Evolutionary conservation across 2,888 invertebrate species (phyloP), one percentile per base, ranked within the genome.

Genomic region (Dascillus cervinus): DNA sequence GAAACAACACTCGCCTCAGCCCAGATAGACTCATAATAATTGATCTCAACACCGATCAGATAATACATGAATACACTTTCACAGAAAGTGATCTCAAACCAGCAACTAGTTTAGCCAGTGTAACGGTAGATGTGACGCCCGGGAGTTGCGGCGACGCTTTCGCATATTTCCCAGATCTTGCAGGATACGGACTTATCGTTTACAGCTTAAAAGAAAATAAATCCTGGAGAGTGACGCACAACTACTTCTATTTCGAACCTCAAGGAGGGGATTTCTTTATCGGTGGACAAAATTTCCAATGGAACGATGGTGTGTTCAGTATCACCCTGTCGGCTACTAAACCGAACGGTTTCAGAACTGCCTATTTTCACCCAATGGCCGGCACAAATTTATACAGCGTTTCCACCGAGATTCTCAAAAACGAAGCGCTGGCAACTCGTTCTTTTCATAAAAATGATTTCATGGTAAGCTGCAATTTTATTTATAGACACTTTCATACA

Each of bases 281-380:
- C 28, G 77, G 76, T 15, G 82, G 78, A 0, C 71, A 80, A 45
- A 62, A 67, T 1, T 88, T 85, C 65, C 78, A 81, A 52, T 88
- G 85, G 86, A 77, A 75, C 40, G 87, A 87, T 51, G 86, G 86
- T 0, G 69, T 87, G 6, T 86, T 87, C 60, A 84, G 85, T 35
- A 58, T 82, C 1, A 76, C 79, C 0, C 50, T 83, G 8, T 73
- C 77, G 0, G 68, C 71, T 0, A 53, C 62, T 0, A 58, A 63
- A 1, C 17, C 50, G 0, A 70, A 77, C 43, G 75, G 76, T 8
- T 74, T 67, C 49, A 71, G 77, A 28, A 70, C 70, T 1, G 72
- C 81, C 0, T 84, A 77, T 64, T 88, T 87, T 70, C 87, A 88
- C 54, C 72, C 87, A 0, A 73, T 88, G 74, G 74, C 82, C 23